Evolutionary conservation across 2,797 vertebrate species (phyloP), one percentile per base, ranked within the genome.

Genomic region (Netta rufina): DNA sequence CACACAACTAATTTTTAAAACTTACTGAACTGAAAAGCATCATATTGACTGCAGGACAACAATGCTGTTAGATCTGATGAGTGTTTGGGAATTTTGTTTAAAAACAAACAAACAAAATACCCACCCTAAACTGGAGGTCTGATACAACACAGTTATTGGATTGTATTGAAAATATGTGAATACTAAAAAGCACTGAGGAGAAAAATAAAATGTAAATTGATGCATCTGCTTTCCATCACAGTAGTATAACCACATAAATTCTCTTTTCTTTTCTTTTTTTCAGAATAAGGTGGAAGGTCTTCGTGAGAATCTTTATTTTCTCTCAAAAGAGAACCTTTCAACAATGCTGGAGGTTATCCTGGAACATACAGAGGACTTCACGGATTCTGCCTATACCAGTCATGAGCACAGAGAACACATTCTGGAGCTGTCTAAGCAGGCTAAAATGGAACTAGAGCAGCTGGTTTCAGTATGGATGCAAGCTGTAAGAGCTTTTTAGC

Each of bases 321-420:
- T 98, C 67, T 98, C 98, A 7, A 98, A 98, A 90, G 99, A 99
- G 96, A 98, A 97, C 87, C 95, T 99, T 93, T 97, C 97, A 6
- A 96, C 97, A 38, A 98, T 98, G 95, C 96, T 99, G 96, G 99
- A 99, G 96, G 97, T 97, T 73, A 97, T 99, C 96, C 97, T 99
- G 93, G 99, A 99, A 97, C 98, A 98, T 86, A 99, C 98, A 0
- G 99, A 99, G 96, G 99, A 99, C 97, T 99, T 99, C 97, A 99
- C 99, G 3, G 99, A 99, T 95, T 99, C 99, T 61, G 98, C 99
- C 61, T 99, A 99, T 97, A 99, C 99, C 96, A 99, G 98, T 96
- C 99, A 99, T 38, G 99, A 99, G 97, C 99, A 99, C 97, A 98
- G 99, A 90, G 99, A 99, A 92, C 98, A 97, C 92, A 99, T 99